Base-by-base conservation (phyloP, 2,797 vertebrate genomes). In the Rhabdomys pumilio region DNA sequence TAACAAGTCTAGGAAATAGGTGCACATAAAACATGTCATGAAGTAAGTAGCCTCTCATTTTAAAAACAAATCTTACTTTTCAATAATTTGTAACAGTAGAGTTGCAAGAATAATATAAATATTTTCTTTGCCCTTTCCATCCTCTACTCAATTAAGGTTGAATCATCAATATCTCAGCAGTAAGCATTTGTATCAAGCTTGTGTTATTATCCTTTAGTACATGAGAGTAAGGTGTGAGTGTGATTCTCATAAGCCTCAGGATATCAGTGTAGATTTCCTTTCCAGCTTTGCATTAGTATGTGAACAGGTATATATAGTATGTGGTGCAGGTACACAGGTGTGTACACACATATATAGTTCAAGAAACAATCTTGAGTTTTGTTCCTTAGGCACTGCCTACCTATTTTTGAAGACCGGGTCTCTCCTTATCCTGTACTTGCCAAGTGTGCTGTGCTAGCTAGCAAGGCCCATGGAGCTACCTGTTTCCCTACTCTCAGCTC, bases 61-160 rank as follows among this genome's bases (percentile, higher is more conserved):
- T 82, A 20, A 86, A 69, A 69, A n/a, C 12, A 65, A 19, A n/a
- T 76, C 15, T 29, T 79, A n/a, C 75, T 95, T 89, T 94, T 69
- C 26, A 89, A 44, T 89, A 61, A 41, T 47, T 92, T 87, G 41
- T 81, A 91, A 95, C 1, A 79, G 69, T 67, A 93, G 90, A 80
- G 22, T 91, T 96, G 14, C 20, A 93, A 75, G 83, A 80, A 38
- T n/a, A 76, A 57, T 63, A n/a, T 22, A 38, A 19, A 79, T 76
- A 73, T 65, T 73, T 88, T 67, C 67, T 95, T 88, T 31, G 80
- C 67, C 14, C 22, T 84, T 94, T 92, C 85, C 4, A 69, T 34
- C 63, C 22, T 94, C 53, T 59, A 14, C 31, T 61, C 44, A 14
- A 53, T 85, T 94, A 55, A 85, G 29, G 69, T 88, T 61, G 85